Evolutionary conservation across 2,113 vertebrate genomes (phyloP), one percentile per base, ranked within the genome.

Genomic region (Pterocles orientalis): DNA sequence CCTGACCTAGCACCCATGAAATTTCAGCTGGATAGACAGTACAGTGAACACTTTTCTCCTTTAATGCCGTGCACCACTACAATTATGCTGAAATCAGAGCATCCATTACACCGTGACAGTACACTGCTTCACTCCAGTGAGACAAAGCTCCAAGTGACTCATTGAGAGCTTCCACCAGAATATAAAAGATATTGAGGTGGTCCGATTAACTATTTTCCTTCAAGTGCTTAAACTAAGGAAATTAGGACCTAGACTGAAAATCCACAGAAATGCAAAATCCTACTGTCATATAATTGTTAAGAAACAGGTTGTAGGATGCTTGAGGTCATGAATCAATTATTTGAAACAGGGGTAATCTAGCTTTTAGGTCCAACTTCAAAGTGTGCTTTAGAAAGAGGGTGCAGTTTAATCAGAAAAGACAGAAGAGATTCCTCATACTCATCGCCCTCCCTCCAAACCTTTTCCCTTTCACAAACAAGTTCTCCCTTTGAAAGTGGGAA

Each of bases 51-150:
- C 4, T 5, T 45, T 47, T 60, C n/a, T 24, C 7, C 17, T 77
- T 71, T 62, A 14, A 7, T 8, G 8, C 8, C 50, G 4, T 18
- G 23, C 12, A 33, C 14, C 6, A 5, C 51, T 18, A 4, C 4
- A 2, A 8, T 19, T 73, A 13, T 5, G 18, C 23, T 88, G 79
- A 82, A 71, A 68, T 29, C 0, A 0, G 33, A 84, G 34, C 23
- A 48, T 8, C 18, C 12, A 26, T 62, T 61, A 33, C 24, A 15
- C 45, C 2, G 6, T 11, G 29, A 24, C 24, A 31, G 21, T 31
- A 25, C 10, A 11, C 9, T 9, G 2, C 14, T 77, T 66, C 73
- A 25, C 69, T 9, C 17, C 7, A 75, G 28, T 1, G 0, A 84
- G 33, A 61, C 45, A 81, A 57, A 88, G 14, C 20, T 76, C 36